A percentile compares a stretch with the other conserved stretches of the same genome.
These are phyloP conservation scores for Perizoma affinitatum DNA, from an alignment of 2,888 invertebrate species.

Conservation along the genomic window DNA sequence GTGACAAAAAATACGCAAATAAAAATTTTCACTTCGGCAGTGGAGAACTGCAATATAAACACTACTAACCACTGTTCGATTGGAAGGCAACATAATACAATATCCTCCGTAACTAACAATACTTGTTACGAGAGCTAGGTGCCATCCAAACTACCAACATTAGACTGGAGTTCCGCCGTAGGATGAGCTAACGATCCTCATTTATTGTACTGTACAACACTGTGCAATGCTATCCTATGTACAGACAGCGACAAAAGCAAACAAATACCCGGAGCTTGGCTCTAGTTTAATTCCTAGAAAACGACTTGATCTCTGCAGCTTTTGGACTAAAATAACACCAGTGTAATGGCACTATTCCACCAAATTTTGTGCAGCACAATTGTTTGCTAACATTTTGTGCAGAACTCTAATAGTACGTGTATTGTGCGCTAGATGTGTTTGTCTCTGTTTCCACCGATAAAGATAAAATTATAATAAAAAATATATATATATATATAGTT, in stretches of 20 bases:
- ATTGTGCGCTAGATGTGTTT: too few species aligned
- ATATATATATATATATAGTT: too few species aligned
- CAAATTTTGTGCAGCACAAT: not conserved
- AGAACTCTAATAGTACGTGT: too few species aligned
- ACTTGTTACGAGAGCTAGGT: conserved; percentile 10
- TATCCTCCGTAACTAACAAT: not conserved
- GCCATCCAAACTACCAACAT: conserved; percentile 27
- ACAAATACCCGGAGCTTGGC: conserved; percentile 15
- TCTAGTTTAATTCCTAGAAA: conserved; percentile 5
- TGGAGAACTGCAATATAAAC: too few species aligned
- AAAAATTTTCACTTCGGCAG: too few species aligned
- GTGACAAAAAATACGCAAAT: too few species aligned
- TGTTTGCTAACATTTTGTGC: not conserved
- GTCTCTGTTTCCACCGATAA: too few species aligned
- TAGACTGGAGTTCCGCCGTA: conserved; percentile 42
- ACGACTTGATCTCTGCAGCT: conserved; percentile 2
- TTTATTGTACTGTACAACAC: conserved; percentile 45
- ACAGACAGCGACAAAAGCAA: conserved; percentile 30
- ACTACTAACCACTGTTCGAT: too few species aligned
- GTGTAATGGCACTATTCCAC: not conserved
- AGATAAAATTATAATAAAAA: too few species aligned
- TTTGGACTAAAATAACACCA: conserved; percentile 1
- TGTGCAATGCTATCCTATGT: conserved; percentile 24
- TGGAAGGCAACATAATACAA: too few species aligned
- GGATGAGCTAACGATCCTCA: conserved; percentile 58